Evolutionary conservation across 2,797 vertebrate genomes (phyloP).

Genomic region (Momotus momota): DNA sequence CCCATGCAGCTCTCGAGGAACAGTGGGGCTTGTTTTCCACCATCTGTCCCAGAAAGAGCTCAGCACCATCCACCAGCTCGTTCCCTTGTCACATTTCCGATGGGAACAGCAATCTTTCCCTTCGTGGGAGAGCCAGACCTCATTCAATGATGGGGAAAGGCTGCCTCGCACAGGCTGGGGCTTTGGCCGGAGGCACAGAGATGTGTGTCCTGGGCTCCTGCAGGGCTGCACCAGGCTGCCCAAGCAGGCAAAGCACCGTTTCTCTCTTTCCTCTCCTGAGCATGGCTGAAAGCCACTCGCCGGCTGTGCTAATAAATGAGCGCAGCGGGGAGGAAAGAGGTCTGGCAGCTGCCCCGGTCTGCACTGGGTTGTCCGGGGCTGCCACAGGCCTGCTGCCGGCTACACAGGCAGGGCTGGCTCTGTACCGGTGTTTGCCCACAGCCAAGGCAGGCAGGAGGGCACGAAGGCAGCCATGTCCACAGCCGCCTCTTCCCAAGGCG

Average conservation of each 20-base stretch:
- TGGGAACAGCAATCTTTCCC: rapidly evolving
- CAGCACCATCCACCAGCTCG: not conserved
- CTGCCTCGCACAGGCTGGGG: not conserved
- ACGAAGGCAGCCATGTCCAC: not conserved
- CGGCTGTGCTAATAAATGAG: conserved; percentile 9
- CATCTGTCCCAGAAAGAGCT: not conserved
- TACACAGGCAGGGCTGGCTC: not conserved
- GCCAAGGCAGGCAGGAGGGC: not conserved
- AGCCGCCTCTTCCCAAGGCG: not conserved
- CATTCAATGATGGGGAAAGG: not conserved
- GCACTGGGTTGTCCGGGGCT: not conserved
- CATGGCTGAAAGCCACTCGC: not conserved
- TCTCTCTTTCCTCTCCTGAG: not conserved
- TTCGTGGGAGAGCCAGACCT: rapidly evolving
- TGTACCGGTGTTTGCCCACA: not conserved
- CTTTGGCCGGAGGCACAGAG: not conserved
- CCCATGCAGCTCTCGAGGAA: not conserved
- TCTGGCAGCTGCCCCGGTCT: conserved; percentile 36
- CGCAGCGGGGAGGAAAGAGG: not conserved
- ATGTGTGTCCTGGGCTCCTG: rapidly evolving
- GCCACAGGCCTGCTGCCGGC: not conserved
- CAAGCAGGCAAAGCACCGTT: not conserved
- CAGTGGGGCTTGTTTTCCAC: not conserved
- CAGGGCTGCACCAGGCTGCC: rapidly evolving
- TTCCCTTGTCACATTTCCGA: not conserved